Percentiles rank a stretch among this genome's conserved stretches.
These are phyloP conservation scores for Cyprinus carpio DNA, from an alignment of 2,113 vertebrate genomes.

Conservation along the genomic window DNA sequence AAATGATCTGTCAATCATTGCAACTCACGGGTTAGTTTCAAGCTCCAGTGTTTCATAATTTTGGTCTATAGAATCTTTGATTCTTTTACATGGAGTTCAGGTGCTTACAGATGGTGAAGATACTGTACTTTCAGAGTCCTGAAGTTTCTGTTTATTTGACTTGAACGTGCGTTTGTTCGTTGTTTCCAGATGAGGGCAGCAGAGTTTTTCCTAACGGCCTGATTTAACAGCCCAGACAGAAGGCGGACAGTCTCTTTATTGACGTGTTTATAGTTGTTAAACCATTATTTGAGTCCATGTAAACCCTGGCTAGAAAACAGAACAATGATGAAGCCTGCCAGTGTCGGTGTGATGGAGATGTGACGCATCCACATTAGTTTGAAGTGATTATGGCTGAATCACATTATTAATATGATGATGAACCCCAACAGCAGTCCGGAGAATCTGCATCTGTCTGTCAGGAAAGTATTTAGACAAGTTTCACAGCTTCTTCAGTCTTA, in stretches of 20 bases:
- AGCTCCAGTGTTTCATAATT: background rate
- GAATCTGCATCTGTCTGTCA: no score
- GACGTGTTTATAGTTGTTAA: background rate
- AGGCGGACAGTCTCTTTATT: background rate
- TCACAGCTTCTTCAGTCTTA: no score
- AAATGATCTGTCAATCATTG: background rate
- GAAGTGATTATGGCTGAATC: no score
- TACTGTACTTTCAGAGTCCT: background rate
- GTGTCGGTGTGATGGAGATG: background rate
- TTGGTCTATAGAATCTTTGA: background rate
- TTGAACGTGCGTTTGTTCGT: background rate
- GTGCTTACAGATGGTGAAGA: background rate
- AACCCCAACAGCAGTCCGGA: no score
- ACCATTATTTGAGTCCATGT: background rate
- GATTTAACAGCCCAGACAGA: background rate
- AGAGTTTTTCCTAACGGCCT: background rate
- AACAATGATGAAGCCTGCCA: background rate
- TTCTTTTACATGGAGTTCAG: background rate
- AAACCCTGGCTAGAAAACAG: background rate
- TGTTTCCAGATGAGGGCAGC: conserved; percentile 19
- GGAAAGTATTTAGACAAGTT: no score
- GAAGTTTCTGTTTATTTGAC: background rate
- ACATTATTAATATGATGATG: no score
- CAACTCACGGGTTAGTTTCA: background rate
- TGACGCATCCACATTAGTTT: background rate